Conservation (phyloP, 2,888 invertebrate species). For the Lapara coniferarum region DNA sequence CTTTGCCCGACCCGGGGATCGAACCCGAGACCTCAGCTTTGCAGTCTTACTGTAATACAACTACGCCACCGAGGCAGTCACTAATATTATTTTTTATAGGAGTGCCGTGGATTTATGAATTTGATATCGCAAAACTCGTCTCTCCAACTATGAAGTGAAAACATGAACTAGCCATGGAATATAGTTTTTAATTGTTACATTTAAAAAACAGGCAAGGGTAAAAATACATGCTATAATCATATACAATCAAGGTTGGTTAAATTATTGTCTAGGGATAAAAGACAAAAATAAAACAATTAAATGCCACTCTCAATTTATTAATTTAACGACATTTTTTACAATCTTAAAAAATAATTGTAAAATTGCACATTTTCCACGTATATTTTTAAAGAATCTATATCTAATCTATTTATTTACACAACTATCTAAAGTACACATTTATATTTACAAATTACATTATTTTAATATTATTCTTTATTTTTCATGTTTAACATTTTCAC, state of each 20-base stretch:
- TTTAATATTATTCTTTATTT: not conserved
- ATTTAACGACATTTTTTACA: conserved; percentile 35
- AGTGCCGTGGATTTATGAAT: no score
- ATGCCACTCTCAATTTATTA: conserved; percentile 29
- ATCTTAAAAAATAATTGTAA: conserved; percentile 34
- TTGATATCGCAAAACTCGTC: no score
- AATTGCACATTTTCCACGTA: conserved; percentile 31
- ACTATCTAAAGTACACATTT: conserved; percentile 18
- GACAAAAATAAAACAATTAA: not conserved
- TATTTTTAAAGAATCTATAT: conserved; percentile 11
- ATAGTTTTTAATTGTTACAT: no score
- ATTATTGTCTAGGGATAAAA: not conserved
- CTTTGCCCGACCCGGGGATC: no score
- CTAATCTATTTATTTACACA: conserved; percentile 19
- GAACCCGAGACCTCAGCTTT: no score
- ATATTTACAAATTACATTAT: conserved; percentile 5
- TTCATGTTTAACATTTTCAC: conserved; percentile 14
- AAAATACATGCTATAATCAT: no score
- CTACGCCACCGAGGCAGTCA: no score
- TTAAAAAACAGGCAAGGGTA: no score
- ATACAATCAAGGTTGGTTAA: not conserved
- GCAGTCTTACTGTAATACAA: no score
- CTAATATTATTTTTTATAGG: no score
- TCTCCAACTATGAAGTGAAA: no score
- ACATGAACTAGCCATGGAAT: no score